These are phyloP conservation scores for Incurvaria masculella DNA, from an alignment of 2,888 invertebrate species.

Conservation along the genomic window DNA sequence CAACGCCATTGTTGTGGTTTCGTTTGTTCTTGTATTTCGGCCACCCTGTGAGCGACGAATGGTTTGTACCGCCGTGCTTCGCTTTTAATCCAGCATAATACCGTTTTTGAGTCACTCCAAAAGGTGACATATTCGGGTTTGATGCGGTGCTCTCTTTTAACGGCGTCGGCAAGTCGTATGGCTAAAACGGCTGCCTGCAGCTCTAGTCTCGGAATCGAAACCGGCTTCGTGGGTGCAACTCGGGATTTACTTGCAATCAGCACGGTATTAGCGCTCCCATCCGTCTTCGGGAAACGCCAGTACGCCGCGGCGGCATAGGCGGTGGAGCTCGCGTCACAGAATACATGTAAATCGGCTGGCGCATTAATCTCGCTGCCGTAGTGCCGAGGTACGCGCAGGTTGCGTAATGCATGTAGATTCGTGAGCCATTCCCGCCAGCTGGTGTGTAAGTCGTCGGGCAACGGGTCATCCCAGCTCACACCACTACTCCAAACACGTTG, in stretches of 20 bases:
- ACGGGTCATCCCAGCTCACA: neutral
- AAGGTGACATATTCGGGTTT: neutral
- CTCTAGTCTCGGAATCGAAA: constrained; percentile 1
- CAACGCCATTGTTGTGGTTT: constrained; percentile 10
- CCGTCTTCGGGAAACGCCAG: neutral
- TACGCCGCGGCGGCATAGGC: constrained; percentile 2
- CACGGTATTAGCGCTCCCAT: neutral
- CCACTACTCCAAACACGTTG: neutral
- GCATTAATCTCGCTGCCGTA: neutral
- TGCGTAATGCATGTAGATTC: neutral
- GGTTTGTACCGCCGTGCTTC: neutral
- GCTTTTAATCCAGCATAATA: neutral
- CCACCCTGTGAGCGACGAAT: constrained; percentile 1
- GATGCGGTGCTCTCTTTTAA: neutral
- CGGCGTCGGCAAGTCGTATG: constrained; percentile 2
- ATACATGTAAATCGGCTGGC: neutral
- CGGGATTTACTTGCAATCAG: neutral
- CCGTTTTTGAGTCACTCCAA: constrained; percentile 1
- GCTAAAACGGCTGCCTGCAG: constrained; percentile 11
- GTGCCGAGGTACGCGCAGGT: neutral
- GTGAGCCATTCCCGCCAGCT: neutral
- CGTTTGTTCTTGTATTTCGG: constrained; percentile 1
- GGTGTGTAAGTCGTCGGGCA: neutral
- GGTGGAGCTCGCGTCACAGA: neutral
- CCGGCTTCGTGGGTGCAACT: neutral